A percentile compares a stretch with the other conserved stretches of the same genome.
Evolutionary conservation across 2,113 vertebrate genomes (phyloP).

Genomic region (Loxodonta africana): DNA sequence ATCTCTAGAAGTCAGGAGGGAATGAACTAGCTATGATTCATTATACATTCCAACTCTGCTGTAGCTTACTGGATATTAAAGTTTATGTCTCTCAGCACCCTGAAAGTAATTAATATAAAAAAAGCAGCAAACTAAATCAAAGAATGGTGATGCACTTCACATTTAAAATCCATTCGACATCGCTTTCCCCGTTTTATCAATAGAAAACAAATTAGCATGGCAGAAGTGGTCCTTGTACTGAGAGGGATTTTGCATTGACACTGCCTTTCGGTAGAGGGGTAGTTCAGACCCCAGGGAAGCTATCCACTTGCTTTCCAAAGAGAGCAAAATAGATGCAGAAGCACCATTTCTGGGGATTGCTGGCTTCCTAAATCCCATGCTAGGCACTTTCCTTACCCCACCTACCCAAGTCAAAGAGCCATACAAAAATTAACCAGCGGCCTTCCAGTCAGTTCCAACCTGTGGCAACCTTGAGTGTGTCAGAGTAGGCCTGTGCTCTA

Average conservation of each 20-base stretch:
- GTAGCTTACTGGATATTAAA: neutral
- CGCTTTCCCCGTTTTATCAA: neutral
- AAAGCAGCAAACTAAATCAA: slow-evolving; percentile 1
- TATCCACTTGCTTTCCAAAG: slow-evolving; percentile 25
- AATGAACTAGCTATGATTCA: neutral
- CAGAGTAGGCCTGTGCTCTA: neutral
- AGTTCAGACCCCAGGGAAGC: slow-evolving; percentile 27
- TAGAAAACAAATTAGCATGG: neutral
- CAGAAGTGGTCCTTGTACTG: neutral
- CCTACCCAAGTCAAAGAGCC: neutral
- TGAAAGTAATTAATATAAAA: neutral
- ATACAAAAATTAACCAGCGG: neutral
- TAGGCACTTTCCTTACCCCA: neutral
- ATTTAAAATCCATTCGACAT: neutral
- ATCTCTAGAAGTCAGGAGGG: neutral
- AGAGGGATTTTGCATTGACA: neutral
- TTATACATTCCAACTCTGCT: neutral
- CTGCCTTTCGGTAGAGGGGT: neutral
- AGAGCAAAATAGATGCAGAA: slow-evolving; percentile 44
- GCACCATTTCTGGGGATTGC: neutral
- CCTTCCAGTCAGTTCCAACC: neutral
- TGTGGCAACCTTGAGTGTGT: neutral
- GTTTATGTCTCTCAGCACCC: neutral
- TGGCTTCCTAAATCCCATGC: rapidly evolving
- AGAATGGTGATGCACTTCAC: neutral